Evolutionary conservation across 2,113 vertebrate genomes (phyloP).

Genomic region (Trachemys scripta): DNA sequence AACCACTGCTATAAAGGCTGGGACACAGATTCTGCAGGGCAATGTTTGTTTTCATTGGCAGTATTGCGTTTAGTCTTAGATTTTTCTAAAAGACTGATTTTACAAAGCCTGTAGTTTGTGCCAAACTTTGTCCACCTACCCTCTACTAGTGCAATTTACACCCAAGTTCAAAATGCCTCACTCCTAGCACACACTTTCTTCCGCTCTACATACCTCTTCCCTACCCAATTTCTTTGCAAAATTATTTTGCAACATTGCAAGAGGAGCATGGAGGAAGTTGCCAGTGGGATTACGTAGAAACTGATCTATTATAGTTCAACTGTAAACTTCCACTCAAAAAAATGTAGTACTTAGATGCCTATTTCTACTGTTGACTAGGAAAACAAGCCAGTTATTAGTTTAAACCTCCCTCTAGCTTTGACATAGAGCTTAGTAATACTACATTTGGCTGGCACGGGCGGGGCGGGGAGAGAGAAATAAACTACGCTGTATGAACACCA

Average conservation of each 20-base stretch:
- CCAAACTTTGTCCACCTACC: not conserved
- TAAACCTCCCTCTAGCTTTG: not conserved
- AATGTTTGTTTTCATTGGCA: not conserved
- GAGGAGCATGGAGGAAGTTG: not conserved
- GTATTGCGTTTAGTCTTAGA: not conserved
- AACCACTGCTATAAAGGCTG: not conserved
- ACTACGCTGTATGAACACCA: not conserved
- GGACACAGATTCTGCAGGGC: not conserved
- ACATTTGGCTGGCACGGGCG: not conserved
- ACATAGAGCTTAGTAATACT: not conserved
- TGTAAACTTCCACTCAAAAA: not conserved
- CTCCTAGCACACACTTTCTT: not conserved
- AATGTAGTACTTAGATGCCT: not conserved
- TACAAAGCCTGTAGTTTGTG: not conserved
- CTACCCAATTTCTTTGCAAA: not conserved
- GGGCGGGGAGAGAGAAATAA: no score
- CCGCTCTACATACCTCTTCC: no score
- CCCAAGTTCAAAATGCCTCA: not conserved
- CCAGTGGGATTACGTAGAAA: not conserved
- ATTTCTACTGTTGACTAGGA: not conserved
- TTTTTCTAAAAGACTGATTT: not conserved
- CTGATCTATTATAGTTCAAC: no score
- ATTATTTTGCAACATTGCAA: not conserved
- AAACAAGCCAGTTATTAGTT: not conserved
- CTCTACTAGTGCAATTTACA: not conserved